These are phyloP conservation scores for Sarcoramphus papa DNA, from an alignment of 2,797 vertebrate species.

Conservation along the genomic window DNA sequence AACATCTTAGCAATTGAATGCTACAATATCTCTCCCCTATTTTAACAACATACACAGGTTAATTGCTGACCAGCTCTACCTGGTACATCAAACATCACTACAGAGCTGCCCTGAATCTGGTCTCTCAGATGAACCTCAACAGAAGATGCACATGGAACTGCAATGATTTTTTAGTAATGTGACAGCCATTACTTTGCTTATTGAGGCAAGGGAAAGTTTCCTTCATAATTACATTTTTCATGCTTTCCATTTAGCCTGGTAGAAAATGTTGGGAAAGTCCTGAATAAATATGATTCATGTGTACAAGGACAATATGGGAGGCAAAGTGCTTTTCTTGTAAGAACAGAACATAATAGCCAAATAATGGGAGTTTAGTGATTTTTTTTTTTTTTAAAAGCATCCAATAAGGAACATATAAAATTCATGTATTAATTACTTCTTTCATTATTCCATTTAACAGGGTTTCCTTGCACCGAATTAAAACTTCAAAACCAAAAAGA, in stretches of 20 bases:
- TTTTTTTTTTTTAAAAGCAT: neutral
- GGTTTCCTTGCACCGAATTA: neutral
- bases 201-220: neutral
- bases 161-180: neutral
- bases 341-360: neutral
- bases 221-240: neutral
- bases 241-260: neutral
- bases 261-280: neutral
- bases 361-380: neutral
- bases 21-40: neutral
- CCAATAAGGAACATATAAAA: neutral
- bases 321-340: neutral
- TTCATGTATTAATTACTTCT: neutral
- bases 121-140: neutral
- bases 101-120: neutral
- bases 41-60: neutral
- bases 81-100: neutral
- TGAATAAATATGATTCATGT: neutral
- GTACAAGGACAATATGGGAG: neutral
- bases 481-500: neutral
- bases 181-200: neutral
- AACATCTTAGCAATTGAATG: neutral
- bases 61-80: neutral
- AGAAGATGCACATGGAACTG: neutral
- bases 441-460: neutral